Conservation (phyloP, 2,113 vertebrate species). For the Rhizomys pruinosus region DNA sequence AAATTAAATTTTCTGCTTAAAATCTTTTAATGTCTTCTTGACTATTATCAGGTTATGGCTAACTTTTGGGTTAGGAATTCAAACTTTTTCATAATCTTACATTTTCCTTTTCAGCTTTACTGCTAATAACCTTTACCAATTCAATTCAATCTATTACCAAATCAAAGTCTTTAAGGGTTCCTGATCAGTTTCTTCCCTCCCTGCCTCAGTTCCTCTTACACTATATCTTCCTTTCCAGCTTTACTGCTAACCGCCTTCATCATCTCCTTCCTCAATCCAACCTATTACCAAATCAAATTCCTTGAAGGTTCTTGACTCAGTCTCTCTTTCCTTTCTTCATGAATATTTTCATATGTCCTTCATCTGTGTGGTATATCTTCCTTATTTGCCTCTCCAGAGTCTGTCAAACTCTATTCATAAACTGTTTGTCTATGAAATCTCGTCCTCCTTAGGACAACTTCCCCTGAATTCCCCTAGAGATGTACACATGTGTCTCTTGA, state of each 20-base stretch:
- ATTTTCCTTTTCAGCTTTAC: constrained; percentile 29
- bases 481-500: background rate
- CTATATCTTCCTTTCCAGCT: constrained; percentile 9
- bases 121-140: background rate
- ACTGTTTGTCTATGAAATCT: constrained; percentile 16
- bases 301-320: background rate
- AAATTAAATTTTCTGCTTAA: constrained; percentile 45
- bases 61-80: background rate
- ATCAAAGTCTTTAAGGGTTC: background rate
- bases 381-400: background rate
- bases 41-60: background rate
- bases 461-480: background rate
- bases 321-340: background rate
- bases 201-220: background rate
- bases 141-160: background rate
- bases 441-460: background rate
- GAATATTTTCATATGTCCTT: constrained; percentile 45
- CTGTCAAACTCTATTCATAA: constrained; percentile 13
- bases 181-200: background rate
- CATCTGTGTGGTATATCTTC: constrained; percentile 35
- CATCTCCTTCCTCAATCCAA: background rate
- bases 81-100: background rate
- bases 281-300: background rate
- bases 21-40: background rate
- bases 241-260: background rate